Base-by-base conservation (phyloP, 2,797 vertebrate genomes). In the Austrolebias charrua region DNA sequence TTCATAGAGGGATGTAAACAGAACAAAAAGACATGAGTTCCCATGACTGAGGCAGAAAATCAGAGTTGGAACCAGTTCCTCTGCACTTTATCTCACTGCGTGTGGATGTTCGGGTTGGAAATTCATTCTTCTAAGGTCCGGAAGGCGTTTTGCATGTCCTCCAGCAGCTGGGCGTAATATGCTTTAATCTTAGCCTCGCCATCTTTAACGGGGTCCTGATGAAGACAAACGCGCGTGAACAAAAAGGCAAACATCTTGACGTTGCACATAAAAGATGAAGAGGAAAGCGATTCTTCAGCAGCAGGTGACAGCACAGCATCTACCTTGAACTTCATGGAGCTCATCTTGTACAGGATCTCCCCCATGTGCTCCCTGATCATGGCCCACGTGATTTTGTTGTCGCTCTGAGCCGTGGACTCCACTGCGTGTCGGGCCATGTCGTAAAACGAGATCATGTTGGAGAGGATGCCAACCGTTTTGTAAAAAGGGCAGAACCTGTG, bases 271-370 rank as follows among this genome's bases (percentile, higher is more conserved):
- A 40, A 46, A 45, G 29, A 3, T 19, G 90, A 94, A 85, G 93
- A 91, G 29, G 24, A 24, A 24, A 24, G 24, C 24, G 24, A 24
- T 24, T 24, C 24, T 24, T 24, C 24, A 24, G 24, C 3, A n/a
- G n/a, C n/a, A n/a, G n/a, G n/a, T n/a, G n/a, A n/a, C 0, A 35
- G 19, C 5, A 16, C 24, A 33, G 15, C 19, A 20, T 12, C 13
- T 88, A 99, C 98, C 96, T 98, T 99, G 85, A 99, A 99, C 82
- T 99, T 99, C 97, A 99, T 98, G 70, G 96, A 95, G 85, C 94
- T 96, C 79, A 90, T 95, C 81, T 96, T 96, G 86, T 98, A 99
- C 53, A 99, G 93, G 59, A 95, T 95, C 64, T 99, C 97, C 0
- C 94, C 96, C 96, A 99, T 93, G 76, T 98, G 93, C 78, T 99